Percentiles rank a stretch among this genome's conserved stretches.
These are phyloP conservation scores for Valencia hispanica DNA, from an alignment of 2,797 vertebrate species.

Conservation along the genomic window DNA sequence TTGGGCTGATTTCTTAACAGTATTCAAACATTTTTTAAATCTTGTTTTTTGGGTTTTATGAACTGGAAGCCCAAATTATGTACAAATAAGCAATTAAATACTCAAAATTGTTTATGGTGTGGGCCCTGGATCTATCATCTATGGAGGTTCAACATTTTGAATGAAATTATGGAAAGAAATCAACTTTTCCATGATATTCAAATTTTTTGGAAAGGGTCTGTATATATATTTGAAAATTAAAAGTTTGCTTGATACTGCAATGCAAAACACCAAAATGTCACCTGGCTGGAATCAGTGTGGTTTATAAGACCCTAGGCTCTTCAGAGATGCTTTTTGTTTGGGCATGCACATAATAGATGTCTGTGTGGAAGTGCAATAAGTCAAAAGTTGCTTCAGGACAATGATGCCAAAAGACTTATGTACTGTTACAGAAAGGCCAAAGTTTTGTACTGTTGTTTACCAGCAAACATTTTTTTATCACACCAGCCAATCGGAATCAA, in stretches of 20 bases:
- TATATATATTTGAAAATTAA: no score
- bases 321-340: neutral
- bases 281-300: neutral
- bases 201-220: no score
- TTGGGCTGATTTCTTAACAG: no score
- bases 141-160: no score
- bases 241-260: neutral
- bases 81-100: no score
- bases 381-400: neutral
- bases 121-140: no score
- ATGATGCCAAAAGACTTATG: neutral
- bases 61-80: no score
- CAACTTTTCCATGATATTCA: no score
- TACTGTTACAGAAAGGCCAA: constrained; percentile 1
- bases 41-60: no score
- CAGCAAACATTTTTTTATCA: neutral
- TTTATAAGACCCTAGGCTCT: neutral
- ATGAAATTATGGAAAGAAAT: no score
- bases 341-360: neutral
- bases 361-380: neutral
- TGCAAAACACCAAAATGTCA: neutral
- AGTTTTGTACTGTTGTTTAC: neutral
- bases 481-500: neutral
- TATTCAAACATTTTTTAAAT: no score
- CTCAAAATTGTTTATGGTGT: no score